Conservation (phyloP, 2,797 vertebrate genomes). For the Bovichtus diacanthus region DNA sequence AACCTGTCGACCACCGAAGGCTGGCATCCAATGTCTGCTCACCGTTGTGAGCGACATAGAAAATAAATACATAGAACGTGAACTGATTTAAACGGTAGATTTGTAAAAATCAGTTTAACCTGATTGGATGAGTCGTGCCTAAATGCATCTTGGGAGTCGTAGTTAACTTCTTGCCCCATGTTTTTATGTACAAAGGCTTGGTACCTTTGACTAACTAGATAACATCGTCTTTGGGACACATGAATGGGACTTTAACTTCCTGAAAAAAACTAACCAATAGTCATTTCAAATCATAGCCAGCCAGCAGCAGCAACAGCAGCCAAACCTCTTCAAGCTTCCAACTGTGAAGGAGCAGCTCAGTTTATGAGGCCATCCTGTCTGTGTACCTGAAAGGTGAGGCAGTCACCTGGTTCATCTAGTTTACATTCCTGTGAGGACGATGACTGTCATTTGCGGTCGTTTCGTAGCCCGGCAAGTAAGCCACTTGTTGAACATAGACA, state of each 20-base stretch:
- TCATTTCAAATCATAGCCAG: background rate
- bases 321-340: slow-evolving; percentile 17
- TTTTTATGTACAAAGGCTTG: background rate
- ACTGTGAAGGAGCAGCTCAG: slow-evolving; percentile 21
- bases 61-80: background rate
- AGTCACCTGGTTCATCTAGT: slow-evolving; percentile 43
- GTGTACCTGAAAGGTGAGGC: slow-evolving; percentile 27
- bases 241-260: background rate
- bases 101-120: background rate
- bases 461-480: background rate
- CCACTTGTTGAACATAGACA: slow-evolving; percentile 73
- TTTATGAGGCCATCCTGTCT: slow-evolving; percentile 13
- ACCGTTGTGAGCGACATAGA: background rate
- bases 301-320: background rate
- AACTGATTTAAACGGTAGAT: background rate
- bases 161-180: background rate
- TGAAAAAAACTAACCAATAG: too few species aligned
- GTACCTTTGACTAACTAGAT: background rate
- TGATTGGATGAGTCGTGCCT: background rate
- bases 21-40: background rate
- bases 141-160: background rate
- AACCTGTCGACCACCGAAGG: too few species aligned
- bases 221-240: background rate
- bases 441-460: slow-evolving; percentile 2
- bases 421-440: slow-evolving; percentile 19